A percentile compares a stretch with the other conserved stretches of the same genome.
phyloP scores from a whole-genome alignment of 2,888 invertebrate species.

The Xylota sylvarum region DNA sequence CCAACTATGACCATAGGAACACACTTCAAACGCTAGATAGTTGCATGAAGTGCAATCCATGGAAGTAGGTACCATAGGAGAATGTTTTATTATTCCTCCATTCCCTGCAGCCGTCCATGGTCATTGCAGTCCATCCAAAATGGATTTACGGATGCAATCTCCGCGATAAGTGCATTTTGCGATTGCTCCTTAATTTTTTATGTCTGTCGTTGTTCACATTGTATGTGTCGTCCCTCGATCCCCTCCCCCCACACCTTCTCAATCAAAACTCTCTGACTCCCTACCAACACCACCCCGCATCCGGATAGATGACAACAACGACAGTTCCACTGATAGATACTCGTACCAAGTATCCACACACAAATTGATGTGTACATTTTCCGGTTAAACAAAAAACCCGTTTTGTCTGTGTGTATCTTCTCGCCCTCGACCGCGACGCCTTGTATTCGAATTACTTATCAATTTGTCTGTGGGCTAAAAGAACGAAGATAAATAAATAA shows the following conservation, averaged over 20 bases:
- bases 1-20: constrained; percentile 53
- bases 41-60: constrained; percentile 25
- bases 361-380: constrained; percentile 68
- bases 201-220: constrained; percentile 56
- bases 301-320: constrained; percentile 38
- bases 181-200: constrained; percentile 76
- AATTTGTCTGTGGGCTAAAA: constrained; percentile 68
- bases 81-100: constrained; percentile 72
- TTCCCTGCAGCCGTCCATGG: constrained; percentile 37
- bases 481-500: constrained; percentile 59
- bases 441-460: constrained; percentile 68
- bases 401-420: constrained; percentile 38
- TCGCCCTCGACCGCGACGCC: constrained; percentile 7
- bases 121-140: constrained; percentile 62
- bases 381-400: constrained; percentile 61
- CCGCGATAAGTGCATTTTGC: constrained; percentile 76
- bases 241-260: constrained; percentile 49
- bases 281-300: not conserved
- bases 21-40: constrained; percentile 57
- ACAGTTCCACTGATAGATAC: constrained; percentile 24
- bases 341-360: constrained; percentile 42
- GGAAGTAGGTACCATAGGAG: constrained; percentile 38
- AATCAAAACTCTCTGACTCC: constrained; percentile 54
- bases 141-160: constrained; percentile 75
- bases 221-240: constrained; percentile 7